Evolutionary conservation across 2,113 vertebrate genomes (phyloP).

Genomic region (Megalops atlanticus): DNA sequence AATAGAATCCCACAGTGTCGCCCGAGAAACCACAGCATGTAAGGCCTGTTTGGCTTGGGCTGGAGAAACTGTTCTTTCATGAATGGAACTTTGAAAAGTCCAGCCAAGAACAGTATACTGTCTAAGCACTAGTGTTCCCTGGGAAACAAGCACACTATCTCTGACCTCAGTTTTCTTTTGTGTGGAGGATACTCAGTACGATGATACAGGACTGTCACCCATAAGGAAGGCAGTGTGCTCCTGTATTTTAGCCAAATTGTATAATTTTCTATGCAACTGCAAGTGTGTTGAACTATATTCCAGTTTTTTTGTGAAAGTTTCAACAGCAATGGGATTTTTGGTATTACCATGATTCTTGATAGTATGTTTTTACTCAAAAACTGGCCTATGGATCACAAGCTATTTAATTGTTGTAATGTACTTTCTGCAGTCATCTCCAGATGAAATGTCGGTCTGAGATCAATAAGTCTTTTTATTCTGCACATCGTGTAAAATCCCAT

Average conservation of each 20-base stretch:
- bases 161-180: neutral
- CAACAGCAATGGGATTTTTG: no score
- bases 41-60: neutral
- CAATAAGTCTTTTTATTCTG: no score
- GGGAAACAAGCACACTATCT: neutral
- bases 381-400: no score
- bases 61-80: neutral
- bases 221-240: neutral
- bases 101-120: neutral
- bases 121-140: neutral
- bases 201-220: neutral
- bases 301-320: no score
- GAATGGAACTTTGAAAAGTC: slow-evolving; percentile 23
- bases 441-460: no score
- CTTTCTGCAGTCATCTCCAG: no score
- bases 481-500: neutral
- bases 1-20: neutral
- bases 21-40: neutral
- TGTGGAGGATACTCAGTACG: no score
- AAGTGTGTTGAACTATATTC: neutral
- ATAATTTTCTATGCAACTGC: neutral
- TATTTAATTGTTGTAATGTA: no score
- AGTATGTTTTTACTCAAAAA: no score
- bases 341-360: no score
- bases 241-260: neutral